Percentiles rank a stretch among this genome's conserved stretches.
These are phyloP conservation scores for Crenichthys baileyi DNA, from an alignment of 2,797 vertebrate species.

Conservation along the genomic window DNA sequence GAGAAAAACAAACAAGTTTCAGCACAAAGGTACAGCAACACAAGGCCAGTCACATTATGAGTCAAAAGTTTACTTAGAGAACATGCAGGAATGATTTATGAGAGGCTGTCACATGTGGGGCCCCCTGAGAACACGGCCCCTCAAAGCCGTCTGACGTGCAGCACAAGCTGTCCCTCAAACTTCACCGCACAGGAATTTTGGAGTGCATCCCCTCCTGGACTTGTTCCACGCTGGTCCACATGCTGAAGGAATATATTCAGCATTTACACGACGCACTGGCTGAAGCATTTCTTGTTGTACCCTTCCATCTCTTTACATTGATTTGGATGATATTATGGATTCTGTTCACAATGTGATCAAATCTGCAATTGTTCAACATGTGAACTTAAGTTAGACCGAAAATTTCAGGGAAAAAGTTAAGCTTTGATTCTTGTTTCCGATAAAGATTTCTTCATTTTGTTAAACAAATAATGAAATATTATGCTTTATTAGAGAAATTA, in stretches of 20 bases:
- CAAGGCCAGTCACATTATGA: slow-evolving; percentile 54
- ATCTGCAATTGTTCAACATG: neutral
- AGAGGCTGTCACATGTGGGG: slow-evolving; percentile 66
- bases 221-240: slow-evolving; percentile 59
- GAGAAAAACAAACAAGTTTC: slow-evolving; percentile 71
- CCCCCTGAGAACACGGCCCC: slow-evolving; percentile 58
- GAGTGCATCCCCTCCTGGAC: slow-evolving; percentile 51
- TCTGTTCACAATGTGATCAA: neutral
- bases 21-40: slow-evolving; percentile 59
- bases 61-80: slow-evolving; percentile 72
- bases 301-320: neutral
- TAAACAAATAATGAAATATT: neutral
- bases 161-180: slow-evolving; percentile 61
- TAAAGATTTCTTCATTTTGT: neutral
- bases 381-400: neutral
- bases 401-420: neutral
- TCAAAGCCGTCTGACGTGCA: slow-evolving; percentile 47
- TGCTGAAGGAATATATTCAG: slow-evolving; percentile 58
- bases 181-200: slow-evolving; percentile 66
- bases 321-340: neutral
- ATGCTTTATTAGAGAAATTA: neutral
- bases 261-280: slow-evolving; percentile 27
- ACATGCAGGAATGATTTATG: slow-evolving; percentile 73
- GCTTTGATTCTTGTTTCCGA: neutral
- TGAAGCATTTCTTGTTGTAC: slow-evolving; percentile 14